These are phyloP conservation scores for Grammomys surdaster DNA, from an alignment of 2,113 vertebrate species.

Conservation along the genomic window DNA sequence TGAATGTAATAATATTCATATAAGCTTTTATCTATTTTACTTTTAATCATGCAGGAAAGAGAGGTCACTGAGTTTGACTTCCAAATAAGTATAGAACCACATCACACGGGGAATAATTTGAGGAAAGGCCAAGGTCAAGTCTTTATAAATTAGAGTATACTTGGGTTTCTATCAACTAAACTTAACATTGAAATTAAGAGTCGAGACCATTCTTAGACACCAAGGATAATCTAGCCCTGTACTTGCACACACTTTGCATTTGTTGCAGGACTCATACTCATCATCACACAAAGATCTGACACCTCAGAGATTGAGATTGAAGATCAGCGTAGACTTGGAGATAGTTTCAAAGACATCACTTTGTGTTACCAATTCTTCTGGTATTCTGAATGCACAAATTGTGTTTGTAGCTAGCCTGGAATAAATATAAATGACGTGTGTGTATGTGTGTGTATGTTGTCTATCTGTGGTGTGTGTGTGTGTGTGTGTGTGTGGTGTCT, in stretches of 20 bases:
- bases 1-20: conserved; percentile 40
- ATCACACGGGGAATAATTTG: conserved; percentile 30
- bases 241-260: background rate
- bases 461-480: too few species aligned
- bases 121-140: conserved; percentile 42
- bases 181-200: conserved; percentile 20
- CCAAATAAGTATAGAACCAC: conserved; percentile 26
- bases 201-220: background rate
- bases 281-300: background rate
- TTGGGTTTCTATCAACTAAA: conserved; percentile 48
- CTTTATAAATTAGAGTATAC: conserved; percentile 51
- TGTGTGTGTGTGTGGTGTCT: too few species aligned
- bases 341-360: background rate
- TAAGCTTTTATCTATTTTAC: conserved; percentile 31
- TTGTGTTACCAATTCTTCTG: background rate
- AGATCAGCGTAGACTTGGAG: background rate
- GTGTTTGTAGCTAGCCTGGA: background rate
- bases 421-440: background rate
- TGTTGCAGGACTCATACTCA: background rate
- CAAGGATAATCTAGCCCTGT: background rate
- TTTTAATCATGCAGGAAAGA: conserved; percentile 45
- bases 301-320: background rate
- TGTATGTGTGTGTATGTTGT: too few species aligned
- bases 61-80: conserved; percentile 39
- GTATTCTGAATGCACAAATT: background rate